A percentile compares a stretch with the other conserved stretches of the same genome.
Evolutionary conservation across 2,797 vertebrate species (phyloP).

Genomic region (Amazonetta brasiliensis): DNA sequence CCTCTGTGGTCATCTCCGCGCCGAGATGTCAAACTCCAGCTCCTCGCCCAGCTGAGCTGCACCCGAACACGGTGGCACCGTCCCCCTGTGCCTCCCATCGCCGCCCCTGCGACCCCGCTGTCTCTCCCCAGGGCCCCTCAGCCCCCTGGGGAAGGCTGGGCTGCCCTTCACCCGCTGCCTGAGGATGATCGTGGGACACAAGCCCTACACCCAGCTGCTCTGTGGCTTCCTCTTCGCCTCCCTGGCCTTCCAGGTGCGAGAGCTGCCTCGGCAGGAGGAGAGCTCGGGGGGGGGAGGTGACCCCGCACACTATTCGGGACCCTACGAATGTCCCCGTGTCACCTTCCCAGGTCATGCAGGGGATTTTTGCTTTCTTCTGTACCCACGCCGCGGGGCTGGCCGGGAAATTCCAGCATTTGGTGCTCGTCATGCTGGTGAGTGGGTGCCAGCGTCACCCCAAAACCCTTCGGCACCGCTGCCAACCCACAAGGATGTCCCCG

Average conservation of each 20-base stretch:
- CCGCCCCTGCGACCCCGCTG: background rate
- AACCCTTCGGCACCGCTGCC: background rate
- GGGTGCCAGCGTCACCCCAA: background rate
- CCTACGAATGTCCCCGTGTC: background rate
- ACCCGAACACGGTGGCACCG: fast-evolving
- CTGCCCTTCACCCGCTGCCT: slow-evolving; percentile 69
- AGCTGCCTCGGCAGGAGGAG: background rate
- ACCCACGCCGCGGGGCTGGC: slow-evolving; percentile 78
- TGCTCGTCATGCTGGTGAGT: slow-evolving; percentile 81
- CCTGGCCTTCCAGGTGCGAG: slow-evolving; percentile 80
- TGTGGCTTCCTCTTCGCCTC: slow-evolving; percentile 78
- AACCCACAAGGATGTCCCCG: background rate
- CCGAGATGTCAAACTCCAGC: fast-evolving
- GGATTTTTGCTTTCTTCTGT: slow-evolving; percentile 84
- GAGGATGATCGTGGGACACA: slow-evolving; percentile 71
- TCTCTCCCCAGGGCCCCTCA: background rate
- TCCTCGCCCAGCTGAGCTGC: background rate
- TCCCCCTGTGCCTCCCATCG: background rate
- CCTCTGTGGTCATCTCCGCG: background rate
- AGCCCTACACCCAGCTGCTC: slow-evolving; percentile 75
- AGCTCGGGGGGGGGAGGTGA: background rate
- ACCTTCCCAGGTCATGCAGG: slow-evolving; percentile 78
- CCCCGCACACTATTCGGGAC: background rate
- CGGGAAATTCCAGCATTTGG: slow-evolving; percentile 79
- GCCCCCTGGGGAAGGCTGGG: background rate